A percentile compares a stretch with the other conserved stretches of the same genome.
Conservation (phyloP, 2,113 vertebrate species). For the Mastomys coucha region DNA sequence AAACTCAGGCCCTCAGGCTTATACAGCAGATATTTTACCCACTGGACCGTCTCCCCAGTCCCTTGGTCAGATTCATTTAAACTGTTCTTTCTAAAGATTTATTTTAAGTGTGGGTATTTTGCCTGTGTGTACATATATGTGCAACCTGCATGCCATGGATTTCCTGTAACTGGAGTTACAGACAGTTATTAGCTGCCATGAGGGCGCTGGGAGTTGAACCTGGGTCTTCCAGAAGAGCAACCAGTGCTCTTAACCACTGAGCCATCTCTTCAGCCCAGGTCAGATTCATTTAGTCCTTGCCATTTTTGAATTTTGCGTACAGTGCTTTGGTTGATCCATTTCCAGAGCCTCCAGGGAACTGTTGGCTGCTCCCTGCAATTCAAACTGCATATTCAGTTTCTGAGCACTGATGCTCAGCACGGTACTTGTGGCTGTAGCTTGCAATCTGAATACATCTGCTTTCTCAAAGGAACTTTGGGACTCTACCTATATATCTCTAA, state of each 20-base stretch:
- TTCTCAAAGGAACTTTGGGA: not conserved
- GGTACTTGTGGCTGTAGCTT: not conserved
- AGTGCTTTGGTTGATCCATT: constrained; percentile 96
- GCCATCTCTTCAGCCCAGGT: constrained; percentile 31
- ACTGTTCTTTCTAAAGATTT: not conserved
- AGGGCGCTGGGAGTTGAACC: not conserved
- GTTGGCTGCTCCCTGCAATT: not conserved
- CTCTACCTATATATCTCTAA: not conserved
- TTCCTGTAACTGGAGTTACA: not conserved
- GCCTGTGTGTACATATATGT: not conserved
- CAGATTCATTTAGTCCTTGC: constrained; percentile 93
- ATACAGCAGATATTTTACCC: not conserved
- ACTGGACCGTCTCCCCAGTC: not conserved
- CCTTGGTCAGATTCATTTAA: not conserved
- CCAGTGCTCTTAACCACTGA: not conserved
- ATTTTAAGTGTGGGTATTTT: not conserved
- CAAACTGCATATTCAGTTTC: not conserved
- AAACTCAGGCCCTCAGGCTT: not conserved
- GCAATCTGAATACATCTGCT: not conserved
- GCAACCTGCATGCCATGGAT: not conserved
- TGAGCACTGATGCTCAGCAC: no score
- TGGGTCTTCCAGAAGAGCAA: not conserved
- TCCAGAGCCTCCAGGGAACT: constrained; percentile 90
- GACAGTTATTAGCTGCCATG: not conserved
- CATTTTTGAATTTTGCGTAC: constrained; percentile 96